Base-by-base conservation (phyloP, 2,113 vertebrate species). In the Herpailurus yagouaroundi region DNA sequence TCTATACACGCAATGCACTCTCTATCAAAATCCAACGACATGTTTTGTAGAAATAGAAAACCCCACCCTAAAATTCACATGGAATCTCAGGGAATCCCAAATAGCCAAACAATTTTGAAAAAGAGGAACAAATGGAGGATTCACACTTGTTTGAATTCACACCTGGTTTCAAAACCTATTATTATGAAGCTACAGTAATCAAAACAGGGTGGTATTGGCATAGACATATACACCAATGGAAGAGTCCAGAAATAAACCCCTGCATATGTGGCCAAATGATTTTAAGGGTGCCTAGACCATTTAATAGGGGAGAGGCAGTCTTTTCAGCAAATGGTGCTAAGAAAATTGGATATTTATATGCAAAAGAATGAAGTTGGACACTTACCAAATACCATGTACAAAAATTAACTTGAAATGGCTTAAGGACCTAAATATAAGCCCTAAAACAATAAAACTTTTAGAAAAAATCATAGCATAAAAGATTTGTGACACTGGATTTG, bases 391-490 rank as follows among this genome's bases (percentile, higher is more conserved):
- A 63, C 15, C 41, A 74, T 50, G 38, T 15, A 74, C 38, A 64
- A 93, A 92, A 84, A 48, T 74, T 60, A 84, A 74, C 55, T 76
- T 23, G 60, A 93, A 85, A 31, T 74, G 41, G 55, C 10, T 74
- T 31, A 76, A 84, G 33, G 68, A 25, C 15, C 19, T 27, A 68
- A 77, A 77, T 33, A 12, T 74, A 76, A 63, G 36, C 14, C 14
- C 21, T 92, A 73, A n/a, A 50, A 87, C 60, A 80, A 85, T 38
- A 85, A 64, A 38, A 87, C 7, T 80, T 29, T 80, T 68, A 4
- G 48, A 87, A 79, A 36, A 93, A 38, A 93, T 76, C 11, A 33
- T 31, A 82, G 85, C 31, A 73, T 19, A 82, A 94, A 94, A 94
- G 23, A 74, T 94, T 60, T 3, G 9, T 25, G 21, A 82, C 38